Conservation (phyloP, 2,797 vertebrate genomes). For the Sarcophilus harrisii region DNA sequence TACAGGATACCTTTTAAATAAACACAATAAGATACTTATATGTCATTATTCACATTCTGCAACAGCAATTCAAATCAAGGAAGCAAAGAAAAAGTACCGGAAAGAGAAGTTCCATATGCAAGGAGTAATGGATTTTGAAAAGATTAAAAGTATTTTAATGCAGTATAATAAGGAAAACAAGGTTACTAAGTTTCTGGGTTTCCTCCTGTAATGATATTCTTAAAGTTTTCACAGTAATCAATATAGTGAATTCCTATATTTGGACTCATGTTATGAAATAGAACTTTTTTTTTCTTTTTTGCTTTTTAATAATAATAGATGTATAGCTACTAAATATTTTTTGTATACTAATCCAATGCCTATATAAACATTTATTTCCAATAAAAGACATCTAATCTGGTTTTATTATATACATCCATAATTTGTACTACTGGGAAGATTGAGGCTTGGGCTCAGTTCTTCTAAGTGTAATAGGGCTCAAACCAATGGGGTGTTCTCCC, state of each 20-base stretch:
- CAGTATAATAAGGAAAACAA: not conserved
- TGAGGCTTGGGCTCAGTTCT: not conserved
- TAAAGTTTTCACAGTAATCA: not conserved
- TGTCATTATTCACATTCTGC: constrained; percentile 54
- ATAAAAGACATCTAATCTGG: not conserved
- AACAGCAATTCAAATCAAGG: constrained; percentile 32
- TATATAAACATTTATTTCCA: not conserved
- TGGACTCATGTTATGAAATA: not conserved
- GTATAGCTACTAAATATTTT: too few species aligned
- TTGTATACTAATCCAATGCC: not conserved
- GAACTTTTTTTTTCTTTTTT: not conserved
- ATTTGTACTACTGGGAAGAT: not conserved
- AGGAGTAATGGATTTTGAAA: not conserved
- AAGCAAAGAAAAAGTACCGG: not conserved
- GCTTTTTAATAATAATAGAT: not conserved
- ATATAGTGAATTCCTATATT: not conserved
- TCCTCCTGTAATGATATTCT: not conserved
- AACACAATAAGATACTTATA: constrained; percentile 50
- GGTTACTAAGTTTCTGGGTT: not conserved
- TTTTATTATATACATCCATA: not conserved
- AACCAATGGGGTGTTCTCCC: not conserved
- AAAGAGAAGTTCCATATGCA: not conserved
- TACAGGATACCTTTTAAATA: constrained; percentile 76
- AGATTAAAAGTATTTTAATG: constrained; percentile 12
- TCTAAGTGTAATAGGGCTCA: not conserved